Percentiles rank a stretch among this genome's conserved stretches.
These are phyloP conservation scores for Limnephilus marmoratus DNA, from an alignment of 2,888 invertebrate species.

Conservation along the genomic window DNA sequence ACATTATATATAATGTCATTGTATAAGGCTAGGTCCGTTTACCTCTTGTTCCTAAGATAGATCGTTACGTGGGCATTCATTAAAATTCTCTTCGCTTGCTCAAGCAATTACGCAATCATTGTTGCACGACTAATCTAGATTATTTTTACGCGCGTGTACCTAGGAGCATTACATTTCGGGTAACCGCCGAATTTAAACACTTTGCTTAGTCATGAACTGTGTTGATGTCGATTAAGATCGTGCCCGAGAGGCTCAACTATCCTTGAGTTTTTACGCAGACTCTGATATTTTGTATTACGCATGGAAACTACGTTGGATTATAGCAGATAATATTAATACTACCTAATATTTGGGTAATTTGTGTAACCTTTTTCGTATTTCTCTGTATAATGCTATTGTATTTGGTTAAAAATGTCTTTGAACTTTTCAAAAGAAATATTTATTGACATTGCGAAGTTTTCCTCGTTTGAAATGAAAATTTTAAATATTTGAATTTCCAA, in stretches of 20 bases:
- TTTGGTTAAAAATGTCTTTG: too few species aligned
- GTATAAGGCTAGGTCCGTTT: background rate
- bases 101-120: slow-evolving; percentile 28
- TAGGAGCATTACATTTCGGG: slow-evolving; percentile 6
- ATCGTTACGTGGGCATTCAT: background rate
- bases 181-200: slow-evolving; percentile 12
- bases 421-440: too few species aligned
- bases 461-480: too few species aligned
- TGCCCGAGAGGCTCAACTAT: background rate
- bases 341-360: too few species aligned
- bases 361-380: too few species aligned
- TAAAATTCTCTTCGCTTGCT: slow-evolving; percentile 33
- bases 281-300: background rate
- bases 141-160: slow-evolving; percentile 6
- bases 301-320: background rate
- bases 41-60: slow-evolving; percentile 28
- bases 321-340: too few species aligned
- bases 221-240: background rate
- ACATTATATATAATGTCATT: too few species aligned
- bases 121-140: slow-evolving; percentile 17
- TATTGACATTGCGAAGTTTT: too few species aligned
- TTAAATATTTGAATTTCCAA: too few species aligned
- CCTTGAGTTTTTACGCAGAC: background rate
- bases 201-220: slow-evolving; percentile 6
- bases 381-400: too few species aligned